Base-by-base conservation (phyloP, 2,113 vertebrate species). In the Hippocampus mohnikei region DNA sequence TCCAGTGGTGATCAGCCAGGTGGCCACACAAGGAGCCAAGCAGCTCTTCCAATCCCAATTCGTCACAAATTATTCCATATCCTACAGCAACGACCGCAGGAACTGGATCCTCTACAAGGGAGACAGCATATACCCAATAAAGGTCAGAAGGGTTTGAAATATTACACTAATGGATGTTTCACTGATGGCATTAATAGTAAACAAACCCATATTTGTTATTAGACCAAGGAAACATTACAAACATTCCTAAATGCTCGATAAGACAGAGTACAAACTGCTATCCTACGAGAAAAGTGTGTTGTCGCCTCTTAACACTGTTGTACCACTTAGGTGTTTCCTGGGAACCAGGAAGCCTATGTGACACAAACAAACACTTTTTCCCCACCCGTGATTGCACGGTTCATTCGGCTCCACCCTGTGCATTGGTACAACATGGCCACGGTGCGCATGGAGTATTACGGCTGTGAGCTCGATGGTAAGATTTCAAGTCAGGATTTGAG, bases 11-110 rank as follows among this genome's bases (percentile, higher is more conserved):
- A 77, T 99, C 74, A 96, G 95, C 21, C 94, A 95, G 73, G 92
- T 99, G 78, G 93, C 94, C 76, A 98, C 94, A 0, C 97, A 98
- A 74, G 97, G 97, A 67, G 97, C 97, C 73, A 96, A 85, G 74
- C 86, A 95, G 67, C 66, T 94, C 42, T 84, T 96, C 0, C 84
- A 50, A 3, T 83, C 91, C 20, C 89, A 93, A 64, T 97, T 84
- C 33, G 84, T 94, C 67, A 59, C 44, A 0, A 92, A 95, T 76
- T 98, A 92, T 87, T 84, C 64, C 0, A 86, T 99, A 72, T 88
- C 93, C 33, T 98, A 98, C 78, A 98, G 96, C 81, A 94, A 89
- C 1, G 94, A 98, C 84, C 92, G 86, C 55, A 88, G 72, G 59
- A 94, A 80, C 7, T 98, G 96, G 96, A 88, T 23, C 67, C 88